phyloP scores from a whole-genome alignment of 2,113 vertebrate species.

The Psittacus erithacus region DNA sequence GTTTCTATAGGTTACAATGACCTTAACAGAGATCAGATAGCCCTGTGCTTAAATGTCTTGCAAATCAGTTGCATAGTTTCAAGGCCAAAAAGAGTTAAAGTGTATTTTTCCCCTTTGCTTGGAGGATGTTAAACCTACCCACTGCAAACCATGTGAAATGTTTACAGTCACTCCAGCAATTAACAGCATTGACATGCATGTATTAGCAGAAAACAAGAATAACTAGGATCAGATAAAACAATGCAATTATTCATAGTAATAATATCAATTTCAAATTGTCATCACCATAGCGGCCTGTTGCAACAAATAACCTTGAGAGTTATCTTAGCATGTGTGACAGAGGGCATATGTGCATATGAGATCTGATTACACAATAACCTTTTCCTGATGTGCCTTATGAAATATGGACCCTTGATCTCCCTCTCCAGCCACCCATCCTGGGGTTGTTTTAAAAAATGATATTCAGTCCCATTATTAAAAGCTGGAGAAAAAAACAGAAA shows the following conservation, averaged over 20 bases:
- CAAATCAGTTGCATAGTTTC: background rate
- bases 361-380: background rate
- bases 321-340: background rate
- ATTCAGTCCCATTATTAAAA: constrained; percentile 43
- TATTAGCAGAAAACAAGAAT: constrained; percentile 26
- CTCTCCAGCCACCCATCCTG: constrained; percentile 29
- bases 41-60: background rate
- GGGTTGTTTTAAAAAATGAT: constrained; percentile 62
- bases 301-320: constrained; percentile 11
- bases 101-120: background rate
- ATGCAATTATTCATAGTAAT: background rate
- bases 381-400: background rate
- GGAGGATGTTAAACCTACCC: background rate
- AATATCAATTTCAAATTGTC: constrained; percentile 24
- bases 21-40: background rate
- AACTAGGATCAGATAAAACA: background rate
- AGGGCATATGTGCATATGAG: background rate
- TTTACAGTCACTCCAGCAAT: background rate
- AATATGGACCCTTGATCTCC: constrained; percentile 25
- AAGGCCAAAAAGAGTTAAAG: background rate
- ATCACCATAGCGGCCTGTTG: background rate
- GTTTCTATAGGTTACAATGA: background rate
- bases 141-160: background rate
- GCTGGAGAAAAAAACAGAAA: background rate
- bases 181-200: background rate